A percentile compares a stretch with the other conserved stretches of the same genome.
Conservation (phyloP, 2,113 vertebrate genomes). For the Amblyornis subalaris region DNA sequence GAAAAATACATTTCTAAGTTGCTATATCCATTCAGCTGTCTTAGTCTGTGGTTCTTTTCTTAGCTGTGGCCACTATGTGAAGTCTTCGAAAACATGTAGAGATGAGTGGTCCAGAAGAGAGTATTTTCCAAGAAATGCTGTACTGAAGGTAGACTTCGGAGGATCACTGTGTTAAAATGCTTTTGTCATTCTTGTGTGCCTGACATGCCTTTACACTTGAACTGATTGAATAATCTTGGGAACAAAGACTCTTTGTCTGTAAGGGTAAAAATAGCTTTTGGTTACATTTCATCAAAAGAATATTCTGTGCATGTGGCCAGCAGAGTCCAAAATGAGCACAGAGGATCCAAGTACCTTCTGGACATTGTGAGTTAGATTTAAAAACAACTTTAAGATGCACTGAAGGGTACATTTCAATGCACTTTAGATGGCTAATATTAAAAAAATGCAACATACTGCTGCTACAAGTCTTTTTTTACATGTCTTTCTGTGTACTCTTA, state of each 20-base stretch:
- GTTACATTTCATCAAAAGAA: neutral
- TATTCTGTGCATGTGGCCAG: fast-evolving
- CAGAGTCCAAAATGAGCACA: neutral
- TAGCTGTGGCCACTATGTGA: neutral
- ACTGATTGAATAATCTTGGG: neutral
- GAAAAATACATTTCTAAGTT: neutral
- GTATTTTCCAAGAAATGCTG: neutral
- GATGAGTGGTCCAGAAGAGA: neutral
- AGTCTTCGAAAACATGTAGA: neutral
- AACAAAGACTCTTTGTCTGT: neutral
- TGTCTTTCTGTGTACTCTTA: neutral
- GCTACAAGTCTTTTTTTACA: neutral
- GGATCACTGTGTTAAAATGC: neutral
- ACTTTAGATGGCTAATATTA: neutral
- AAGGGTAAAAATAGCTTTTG: neutral
- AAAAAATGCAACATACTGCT: neutral
- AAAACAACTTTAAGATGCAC: neutral
- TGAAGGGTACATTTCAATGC: neutral
- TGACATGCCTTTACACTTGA: neutral
- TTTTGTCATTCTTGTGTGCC: neutral
- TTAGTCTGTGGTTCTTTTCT: neutral
- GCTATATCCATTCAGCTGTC: neutral
- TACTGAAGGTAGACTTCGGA: neutral
- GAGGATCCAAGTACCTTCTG: neutral
- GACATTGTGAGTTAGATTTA: neutral